A percentile compares a stretch with the other conserved stretches of the same genome.
Evolutionary conservation across 2,113 vertebrate species (phyloP).

Genomic region (Leucoraja erinaceus): DNA sequence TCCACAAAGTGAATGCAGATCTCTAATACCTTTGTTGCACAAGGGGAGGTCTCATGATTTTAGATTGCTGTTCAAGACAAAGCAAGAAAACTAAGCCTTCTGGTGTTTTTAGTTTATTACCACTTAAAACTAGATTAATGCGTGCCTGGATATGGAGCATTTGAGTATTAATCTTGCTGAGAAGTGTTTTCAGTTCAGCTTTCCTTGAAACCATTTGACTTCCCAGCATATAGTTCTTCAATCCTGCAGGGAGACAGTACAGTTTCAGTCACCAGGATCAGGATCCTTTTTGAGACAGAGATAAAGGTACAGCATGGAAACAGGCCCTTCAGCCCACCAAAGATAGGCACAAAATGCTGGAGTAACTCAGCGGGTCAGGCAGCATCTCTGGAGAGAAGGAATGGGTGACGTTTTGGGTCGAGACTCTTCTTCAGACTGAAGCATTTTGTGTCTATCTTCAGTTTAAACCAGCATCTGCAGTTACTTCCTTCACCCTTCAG

Average conservation of each 20-base stretch:
- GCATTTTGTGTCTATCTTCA: too few relatives aligned
- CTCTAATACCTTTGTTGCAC: background rate
- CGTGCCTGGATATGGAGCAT: background rate
- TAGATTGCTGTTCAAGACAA: background rate
- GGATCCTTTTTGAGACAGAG: background rate
- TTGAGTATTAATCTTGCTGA: background rate
- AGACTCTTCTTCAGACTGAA: too few relatives aligned
- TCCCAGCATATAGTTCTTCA: background rate
- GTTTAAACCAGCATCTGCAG: too few relatives aligned
- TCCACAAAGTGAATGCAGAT: background rate
- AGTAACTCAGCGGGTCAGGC: too few relatives aligned
- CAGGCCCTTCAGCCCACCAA: too few relatives aligned
- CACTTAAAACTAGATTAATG: background rate
- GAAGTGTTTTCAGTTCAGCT: background rate
- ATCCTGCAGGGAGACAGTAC: background rate
- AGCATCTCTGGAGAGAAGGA: too few relatives aligned
- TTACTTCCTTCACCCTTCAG: too few relatives aligned
- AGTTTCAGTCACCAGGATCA: background rate
- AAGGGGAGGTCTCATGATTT: background rate
- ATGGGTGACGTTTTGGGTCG: too few relatives aligned
- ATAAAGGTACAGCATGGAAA: too few relatives aligned
- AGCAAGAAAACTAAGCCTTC: background rate
- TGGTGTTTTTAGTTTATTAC: background rate
- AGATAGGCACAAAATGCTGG: too few relatives aligned
- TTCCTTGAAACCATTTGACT: background rate